Percentiles rank a stretch among this genome's conserved stretches.
These are phyloP conservation scores for Xenops minutus DNA, from an alignment of 2,797 vertebrate genomes.

Conservation along the genomic window DNA sequence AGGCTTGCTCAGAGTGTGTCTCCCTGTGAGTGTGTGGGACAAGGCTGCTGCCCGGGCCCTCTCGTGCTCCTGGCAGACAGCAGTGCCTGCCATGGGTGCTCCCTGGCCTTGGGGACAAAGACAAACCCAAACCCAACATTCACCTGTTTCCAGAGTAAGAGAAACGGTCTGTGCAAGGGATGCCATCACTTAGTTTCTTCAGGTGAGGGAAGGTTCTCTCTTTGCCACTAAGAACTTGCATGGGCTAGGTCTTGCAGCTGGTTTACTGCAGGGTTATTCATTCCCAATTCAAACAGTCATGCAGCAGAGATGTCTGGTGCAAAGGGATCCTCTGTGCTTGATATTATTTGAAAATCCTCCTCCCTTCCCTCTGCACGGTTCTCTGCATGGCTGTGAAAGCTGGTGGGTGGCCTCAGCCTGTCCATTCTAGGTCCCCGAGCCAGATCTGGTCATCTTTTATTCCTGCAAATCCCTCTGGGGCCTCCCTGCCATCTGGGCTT, in stretches of 20 bases:
- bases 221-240: neutral
- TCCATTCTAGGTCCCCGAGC: neutral
- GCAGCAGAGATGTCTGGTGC: neutral
- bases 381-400: accelerated
- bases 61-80: neutral
- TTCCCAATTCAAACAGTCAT: neutral
- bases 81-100: neutral
- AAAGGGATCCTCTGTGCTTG: neutral
- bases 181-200: neutral
- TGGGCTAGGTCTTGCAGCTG: neutral
- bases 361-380: neutral
- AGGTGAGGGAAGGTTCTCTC: neutral
- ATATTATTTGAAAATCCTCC: neutral
- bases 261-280: neutral
- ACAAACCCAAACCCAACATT: neutral
- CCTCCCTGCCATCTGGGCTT: neutral
- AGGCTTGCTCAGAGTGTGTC: neutral
- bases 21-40: accelerated
- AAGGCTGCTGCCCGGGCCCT: neutral
- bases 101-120: neutral
- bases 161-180: neutral
- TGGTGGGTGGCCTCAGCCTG: neutral
- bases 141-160: neutral
- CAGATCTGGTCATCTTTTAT: neutral
- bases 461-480: neutral